Evolutionary conservation across 2,113 vertebrate species (phyloP).

Genomic region (Pseudonaja textilis): DNA sequence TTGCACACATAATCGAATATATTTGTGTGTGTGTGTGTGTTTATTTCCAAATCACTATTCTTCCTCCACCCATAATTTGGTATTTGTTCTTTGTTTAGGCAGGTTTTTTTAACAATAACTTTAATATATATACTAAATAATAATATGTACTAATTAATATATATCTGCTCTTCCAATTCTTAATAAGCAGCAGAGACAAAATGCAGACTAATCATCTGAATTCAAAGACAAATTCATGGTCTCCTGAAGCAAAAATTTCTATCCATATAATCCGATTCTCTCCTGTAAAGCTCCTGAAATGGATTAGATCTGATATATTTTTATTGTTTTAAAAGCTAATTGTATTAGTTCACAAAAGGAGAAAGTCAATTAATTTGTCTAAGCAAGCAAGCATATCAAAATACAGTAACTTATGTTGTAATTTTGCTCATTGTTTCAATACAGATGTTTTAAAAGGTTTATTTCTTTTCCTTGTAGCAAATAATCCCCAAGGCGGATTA

Average conservation of each 20-base stretch:
- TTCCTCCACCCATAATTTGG: neutral
- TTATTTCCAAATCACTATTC: neutral
- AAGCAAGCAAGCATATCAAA: neutral
- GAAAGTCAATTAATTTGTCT: neutral
- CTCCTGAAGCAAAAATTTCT: neutral
- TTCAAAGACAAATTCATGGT: neutral
- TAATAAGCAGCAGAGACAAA: neutral
- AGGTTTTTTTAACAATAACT: neutral
- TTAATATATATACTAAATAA: no score
- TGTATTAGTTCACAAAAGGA: neutral
- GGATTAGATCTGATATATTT: neutral
- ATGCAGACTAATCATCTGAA: neutral
- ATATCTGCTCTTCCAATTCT: neutral
- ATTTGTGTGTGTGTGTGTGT: neutral
- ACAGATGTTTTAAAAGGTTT: neutral
- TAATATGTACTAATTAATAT: neutral
- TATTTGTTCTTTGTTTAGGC: neutral
- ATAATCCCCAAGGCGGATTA: neutral
- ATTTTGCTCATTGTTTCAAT: neutral
- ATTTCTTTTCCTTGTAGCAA: neutral
- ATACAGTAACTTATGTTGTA: neutral
- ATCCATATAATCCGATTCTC: neutral
- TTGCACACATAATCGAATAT: neutral
- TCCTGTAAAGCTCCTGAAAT: neutral
- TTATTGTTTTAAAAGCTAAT: neutral